Percentiles rank a stretch among this genome's conserved stretches.
Conservation (phyloP, 2,797 vertebrate species). For the Poecilia velifera region DNA sequence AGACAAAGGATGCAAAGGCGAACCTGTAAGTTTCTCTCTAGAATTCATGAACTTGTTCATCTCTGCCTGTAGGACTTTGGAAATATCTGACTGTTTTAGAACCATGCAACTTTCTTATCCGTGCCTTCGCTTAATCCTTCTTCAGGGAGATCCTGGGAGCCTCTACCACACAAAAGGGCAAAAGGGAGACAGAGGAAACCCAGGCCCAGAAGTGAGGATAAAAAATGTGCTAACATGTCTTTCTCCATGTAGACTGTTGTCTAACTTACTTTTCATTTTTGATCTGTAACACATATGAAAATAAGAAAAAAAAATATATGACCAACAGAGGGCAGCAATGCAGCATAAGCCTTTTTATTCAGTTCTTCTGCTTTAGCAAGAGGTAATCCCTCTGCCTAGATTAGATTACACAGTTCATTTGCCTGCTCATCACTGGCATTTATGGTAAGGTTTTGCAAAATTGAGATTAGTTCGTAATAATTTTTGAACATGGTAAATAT, state of each 20-base stretch:
- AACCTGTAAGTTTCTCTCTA: constrained; percentile 48
- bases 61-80: background rate
- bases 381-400: background rate
- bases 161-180: constrained; percentile 24
- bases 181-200: constrained; percentile 64
- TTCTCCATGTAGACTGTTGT: background rate
- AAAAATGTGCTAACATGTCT: background rate
- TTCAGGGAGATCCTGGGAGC: constrained; percentile 57
- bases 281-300: background rate
- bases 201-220: constrained; percentile 58
- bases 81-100: background rate
- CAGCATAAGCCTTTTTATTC: constrained; percentile 4
- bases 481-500: background rate
- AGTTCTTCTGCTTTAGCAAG: background rate
- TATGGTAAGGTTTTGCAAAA: background rate
- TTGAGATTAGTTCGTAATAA: background rate
- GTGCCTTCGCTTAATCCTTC: constrained; percentile 6
- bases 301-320: background rate
- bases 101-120: background rate
- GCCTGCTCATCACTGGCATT: background rate
- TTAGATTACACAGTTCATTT: background rate
- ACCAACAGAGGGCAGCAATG: constrained; percentile 63
- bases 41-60: background rate
- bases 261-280: background rate
- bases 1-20: constrained; percentile 64